Conservation (phyloP, 2,888 invertebrate genomes). For the Priapulus caudatus region DNA sequence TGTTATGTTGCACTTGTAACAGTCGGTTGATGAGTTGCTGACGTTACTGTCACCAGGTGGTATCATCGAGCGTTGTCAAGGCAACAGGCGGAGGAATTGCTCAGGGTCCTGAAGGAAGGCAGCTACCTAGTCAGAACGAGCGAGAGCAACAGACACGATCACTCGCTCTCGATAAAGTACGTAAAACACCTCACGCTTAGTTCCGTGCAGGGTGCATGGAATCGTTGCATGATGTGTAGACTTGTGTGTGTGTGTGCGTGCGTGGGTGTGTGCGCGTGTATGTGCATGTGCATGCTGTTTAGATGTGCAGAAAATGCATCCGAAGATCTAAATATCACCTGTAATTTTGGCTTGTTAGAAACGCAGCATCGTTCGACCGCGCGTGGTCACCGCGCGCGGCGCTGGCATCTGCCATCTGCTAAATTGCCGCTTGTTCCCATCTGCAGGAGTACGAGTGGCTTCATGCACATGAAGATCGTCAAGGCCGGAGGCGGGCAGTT, state of each 20-base stretch:
- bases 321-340: neutral
- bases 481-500: constrained; percentile 64
- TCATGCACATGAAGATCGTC: constrained; percentile 87
- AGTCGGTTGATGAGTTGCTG: too few species aligned
- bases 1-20: too few species aligned
- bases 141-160: constrained; percentile 83
- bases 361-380: too few species aligned
- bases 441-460: constrained; percentile 77
- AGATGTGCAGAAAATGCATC: neutral
- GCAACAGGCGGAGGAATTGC: constrained; percentile 75
- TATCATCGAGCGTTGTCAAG: constrained; percentile 87
- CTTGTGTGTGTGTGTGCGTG: constrained; percentile 2
- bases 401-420: too few species aligned
- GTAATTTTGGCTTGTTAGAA: constrained; percentile 13
- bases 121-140: constrained; percentile 87
- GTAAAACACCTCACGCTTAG: constrained; percentile 34
- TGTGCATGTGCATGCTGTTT: neutral
- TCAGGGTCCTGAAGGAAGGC: constrained; percentile 71
- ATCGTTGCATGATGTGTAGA: too few species aligned
- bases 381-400: too few species aligned
- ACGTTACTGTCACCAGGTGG: too few species aligned
- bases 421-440: too few species aligned
- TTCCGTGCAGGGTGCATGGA: constrained; percentile 12
- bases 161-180: constrained; percentile 87
- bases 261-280: too few species aligned